Evolutionary conservation across 2,113 vertebrate genomes (phyloP), one percentile per base, ranked within the genome.

Genomic region (Paralichthys olivaceus): DNA sequence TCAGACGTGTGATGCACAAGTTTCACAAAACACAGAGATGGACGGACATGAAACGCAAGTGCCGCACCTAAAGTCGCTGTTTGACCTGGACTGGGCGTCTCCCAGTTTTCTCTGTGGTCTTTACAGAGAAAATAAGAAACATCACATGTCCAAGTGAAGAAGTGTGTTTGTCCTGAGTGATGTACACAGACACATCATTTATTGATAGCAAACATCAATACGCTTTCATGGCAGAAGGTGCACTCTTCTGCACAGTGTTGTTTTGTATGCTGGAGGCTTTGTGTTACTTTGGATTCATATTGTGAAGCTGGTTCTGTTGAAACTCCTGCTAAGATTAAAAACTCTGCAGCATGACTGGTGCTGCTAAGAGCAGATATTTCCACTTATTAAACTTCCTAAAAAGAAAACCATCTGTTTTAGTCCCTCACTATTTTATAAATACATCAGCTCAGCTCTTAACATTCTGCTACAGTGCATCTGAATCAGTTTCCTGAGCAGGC

Each of bases 321-420:
- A 15, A 49, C 15, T 13, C 17, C 25, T 45, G 32, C 32, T 55
- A 23, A 49, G 26, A 65, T 11, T 26, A 32, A 17, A n/a, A 29
- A 25, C 4, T 25, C 58, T 5, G 9, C 61, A 74, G 65, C 65
- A 28, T n/a, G 3, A 63, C 17, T 23, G 26, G 13, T 45, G 60
- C 71, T 58, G 19, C 45, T 72, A 6, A 22, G 59, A 68, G 59
- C 28, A 53, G 37, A 66, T 11, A 53, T 84, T 84, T 86, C 81
- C 83, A 79, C 26, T 60, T 26, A 63, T 54, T 67, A 71, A 81
- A 77, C 67, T 0, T 1, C 6, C 25, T 11, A 4, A 55, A 61
- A 61, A 61, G 13, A 58, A 58, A 79, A 84, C 65, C 79, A 87
- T 84, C 77, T 83, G 69, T 64, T 79, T 81, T 82, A 72, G 56